phyloP scores from a whole-genome alignment of 2,797 vertebrate genomes.

The Falco biarmicus region DNA sequence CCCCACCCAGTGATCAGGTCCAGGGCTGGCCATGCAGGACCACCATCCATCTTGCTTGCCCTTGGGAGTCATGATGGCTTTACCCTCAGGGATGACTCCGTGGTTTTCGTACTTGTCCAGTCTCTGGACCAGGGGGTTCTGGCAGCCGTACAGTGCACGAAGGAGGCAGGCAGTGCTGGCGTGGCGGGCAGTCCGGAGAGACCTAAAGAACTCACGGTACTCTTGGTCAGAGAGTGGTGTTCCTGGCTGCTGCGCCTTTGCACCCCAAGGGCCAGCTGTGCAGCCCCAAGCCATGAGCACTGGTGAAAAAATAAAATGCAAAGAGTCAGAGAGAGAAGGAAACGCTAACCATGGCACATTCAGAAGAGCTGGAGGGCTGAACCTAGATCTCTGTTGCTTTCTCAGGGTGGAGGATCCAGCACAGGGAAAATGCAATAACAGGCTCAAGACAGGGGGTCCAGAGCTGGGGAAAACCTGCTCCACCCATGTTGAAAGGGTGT shows the following conservation, averaged over 20 bases:
- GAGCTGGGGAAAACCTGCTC: neutral
- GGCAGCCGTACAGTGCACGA: slow-evolving; percentile 26
- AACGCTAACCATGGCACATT: neutral
- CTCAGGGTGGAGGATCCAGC: neutral
- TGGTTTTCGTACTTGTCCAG: slow-evolving; percentile 65
- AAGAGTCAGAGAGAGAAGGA: neutral
- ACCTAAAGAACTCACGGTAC: slow-evolving; percentile 51
- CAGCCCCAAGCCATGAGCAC: slow-evolving; percentile 12
- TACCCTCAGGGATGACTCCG: slow-evolving; percentile 51
- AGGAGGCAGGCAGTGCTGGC: slow-evolving; percentile 26
- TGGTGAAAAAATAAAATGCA: slow-evolving; percentile 10
- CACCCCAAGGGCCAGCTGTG: fast-evolving
- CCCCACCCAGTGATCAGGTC: neutral
- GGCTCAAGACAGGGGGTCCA: neutral
- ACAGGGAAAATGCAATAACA: neutral
- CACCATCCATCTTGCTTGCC: neutral
- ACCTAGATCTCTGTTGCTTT: neutral
- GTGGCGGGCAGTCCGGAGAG: neutral
- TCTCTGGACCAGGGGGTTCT: neutral
- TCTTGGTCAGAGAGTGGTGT: slow-evolving; percentile 41
- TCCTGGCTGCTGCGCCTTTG: neutral
- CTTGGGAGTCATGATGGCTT: neutral
- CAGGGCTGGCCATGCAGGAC: neutral
- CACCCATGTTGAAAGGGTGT: neutral
- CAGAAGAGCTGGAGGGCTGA: neutral